phyloP scores from a whole-genome alignment of 2,888 invertebrate genomes.

The Sarcophaga variegata region DNA sequence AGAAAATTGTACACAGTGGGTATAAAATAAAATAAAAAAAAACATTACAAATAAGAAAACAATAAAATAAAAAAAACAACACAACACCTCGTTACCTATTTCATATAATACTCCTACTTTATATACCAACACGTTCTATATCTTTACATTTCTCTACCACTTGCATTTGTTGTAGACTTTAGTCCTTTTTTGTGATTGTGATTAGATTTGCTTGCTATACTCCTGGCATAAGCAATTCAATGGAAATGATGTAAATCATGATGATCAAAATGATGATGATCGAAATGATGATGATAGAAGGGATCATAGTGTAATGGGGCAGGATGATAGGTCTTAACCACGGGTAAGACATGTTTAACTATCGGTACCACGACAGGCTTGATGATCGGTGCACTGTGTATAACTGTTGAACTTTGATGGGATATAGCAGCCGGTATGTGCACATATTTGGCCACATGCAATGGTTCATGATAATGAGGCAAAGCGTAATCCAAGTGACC shows the following conservation, averaged over 20 bases:
- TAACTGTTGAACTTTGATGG: constrained; percentile 80
- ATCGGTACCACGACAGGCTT: constrained; percentile 79
- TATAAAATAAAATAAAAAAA: not conserved
- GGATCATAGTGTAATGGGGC: constrained; percentile 74
- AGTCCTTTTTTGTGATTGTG: constrained; percentile 12
- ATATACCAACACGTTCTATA: not conserved
- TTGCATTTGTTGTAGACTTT: not conserved
- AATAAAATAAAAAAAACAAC: constrained; percentile 3
- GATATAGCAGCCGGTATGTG: constrained; percentile 79
- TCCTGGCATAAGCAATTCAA: not conserved
- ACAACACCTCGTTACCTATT: constrained; percentile 16
- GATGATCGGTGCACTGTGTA: constrained; percentile 78
- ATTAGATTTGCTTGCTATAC: constrained; percentile 11
- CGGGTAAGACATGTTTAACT: constrained; percentile 77
- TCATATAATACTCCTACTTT: constrained; percentile 50
- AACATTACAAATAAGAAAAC: constrained; percentile 17
- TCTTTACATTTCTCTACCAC: not conserved
- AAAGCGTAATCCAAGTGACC: constrained; percentile 74
- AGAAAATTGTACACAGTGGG: not conserved
- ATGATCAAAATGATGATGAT: constrained; percentile 74
- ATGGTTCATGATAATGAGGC: constrained; percentile 73
- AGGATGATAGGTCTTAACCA: constrained; percentile 78
- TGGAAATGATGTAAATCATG: constrained; percentile 73
- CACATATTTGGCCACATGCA: constrained; percentile 78
- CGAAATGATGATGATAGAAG: constrained; percentile 76